These are phyloP conservation scores for Gymnoscopelus microlampas DNA, from an alignment of 2,797 vertebrate species.

Conservation along the genomic window DNA sequence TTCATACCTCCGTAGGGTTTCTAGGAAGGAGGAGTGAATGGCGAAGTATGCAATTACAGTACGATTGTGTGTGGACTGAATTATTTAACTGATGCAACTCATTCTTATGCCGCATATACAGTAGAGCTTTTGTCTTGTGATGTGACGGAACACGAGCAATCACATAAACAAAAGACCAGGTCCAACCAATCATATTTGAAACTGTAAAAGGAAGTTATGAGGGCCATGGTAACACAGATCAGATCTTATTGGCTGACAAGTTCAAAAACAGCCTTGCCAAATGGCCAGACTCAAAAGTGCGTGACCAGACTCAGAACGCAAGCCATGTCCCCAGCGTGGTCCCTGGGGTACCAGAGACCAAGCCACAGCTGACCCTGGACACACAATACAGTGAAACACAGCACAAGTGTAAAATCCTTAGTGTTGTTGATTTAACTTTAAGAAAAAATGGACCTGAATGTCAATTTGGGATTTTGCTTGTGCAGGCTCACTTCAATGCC, in stretches of 20 bases:
- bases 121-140: not conserved
- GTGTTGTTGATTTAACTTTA: conserved; percentile 1
- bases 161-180: conserved; percentile 8
- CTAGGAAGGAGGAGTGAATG: conserved; percentile 1
- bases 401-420: conserved; percentile 27
- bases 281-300: conserved; percentile 33
- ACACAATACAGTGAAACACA: conserved; percentile 1
- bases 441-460: too few relatives aligned
- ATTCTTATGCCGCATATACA: not conserved
- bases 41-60: conserved; percentile 19
- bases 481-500: too few relatives aligned
- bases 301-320: conserved; percentile 50
- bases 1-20: not conserved
- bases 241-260: conserved; percentile 39
- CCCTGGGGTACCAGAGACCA: conserved; percentile 2
- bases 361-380: conserved; percentile 36
- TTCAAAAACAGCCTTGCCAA: conserved; percentile 43
- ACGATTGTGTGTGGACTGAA: not conserved
- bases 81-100: not conserved
- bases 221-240: conserved; percentile 6
- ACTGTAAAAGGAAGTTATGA: conserved; percentile 3
- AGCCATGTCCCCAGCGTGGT: conserved; percentile 25
- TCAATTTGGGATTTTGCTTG: too few relatives aligned
- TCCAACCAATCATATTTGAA: conserved; percentile 12
- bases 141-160: conserved; percentile 13